phyloP scores from a whole-genome alignment of 2,888 invertebrate genomes.

The Leucoma salicis region DNA sequence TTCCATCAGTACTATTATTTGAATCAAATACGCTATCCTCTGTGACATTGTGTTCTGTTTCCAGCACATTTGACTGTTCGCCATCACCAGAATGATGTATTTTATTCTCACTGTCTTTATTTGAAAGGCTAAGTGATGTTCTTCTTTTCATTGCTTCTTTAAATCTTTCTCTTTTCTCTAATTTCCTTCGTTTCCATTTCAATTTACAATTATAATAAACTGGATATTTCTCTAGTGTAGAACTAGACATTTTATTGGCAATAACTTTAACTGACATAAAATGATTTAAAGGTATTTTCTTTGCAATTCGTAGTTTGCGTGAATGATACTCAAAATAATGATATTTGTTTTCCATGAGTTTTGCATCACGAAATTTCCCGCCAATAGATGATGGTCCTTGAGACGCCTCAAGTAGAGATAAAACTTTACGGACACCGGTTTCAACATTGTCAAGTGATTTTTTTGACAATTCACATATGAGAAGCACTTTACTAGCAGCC shows the following conservation, averaged over 20 bases:
- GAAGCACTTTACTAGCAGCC: constrained; percentile 65
- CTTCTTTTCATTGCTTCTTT: constrained; percentile 5
- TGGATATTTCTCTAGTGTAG: constrained; percentile 59
- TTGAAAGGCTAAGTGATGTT: constrained; percentile 3
- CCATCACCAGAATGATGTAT: not conserved
- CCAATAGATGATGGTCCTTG: constrained; percentile 40
- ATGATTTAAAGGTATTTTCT: constrained; percentile 58
- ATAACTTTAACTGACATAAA: constrained; percentile 61
- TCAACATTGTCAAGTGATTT: constrained; percentile 73
- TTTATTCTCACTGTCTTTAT: constrained; percentile 6
- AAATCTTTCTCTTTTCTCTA: constrained; percentile 6
- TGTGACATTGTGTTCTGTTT: not conserved
- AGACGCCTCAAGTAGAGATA: constrained; percentile 44
- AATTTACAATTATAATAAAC: constrained; percentile 64
- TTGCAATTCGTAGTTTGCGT: constrained; percentile 52
- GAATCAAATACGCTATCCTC: not conserved
- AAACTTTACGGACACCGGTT: constrained; percentile 56
- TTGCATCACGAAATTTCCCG: constrained; percentile 33
- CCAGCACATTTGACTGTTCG: constrained; percentile 1
- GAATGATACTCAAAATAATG: constrained; percentile 53
- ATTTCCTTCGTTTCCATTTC: constrained; percentile 42
- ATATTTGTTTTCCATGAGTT: constrained; percentile 26
- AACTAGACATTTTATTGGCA: constrained; percentile 45
- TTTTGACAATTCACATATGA: constrained; percentile 73
- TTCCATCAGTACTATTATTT: not conserved